Percentiles rank a stretch among this genome's conserved stretches.
Evolutionary conservation across 2,113 vertebrate species (phyloP).

Genomic region (Pseudopodoces humilis): DNA sequence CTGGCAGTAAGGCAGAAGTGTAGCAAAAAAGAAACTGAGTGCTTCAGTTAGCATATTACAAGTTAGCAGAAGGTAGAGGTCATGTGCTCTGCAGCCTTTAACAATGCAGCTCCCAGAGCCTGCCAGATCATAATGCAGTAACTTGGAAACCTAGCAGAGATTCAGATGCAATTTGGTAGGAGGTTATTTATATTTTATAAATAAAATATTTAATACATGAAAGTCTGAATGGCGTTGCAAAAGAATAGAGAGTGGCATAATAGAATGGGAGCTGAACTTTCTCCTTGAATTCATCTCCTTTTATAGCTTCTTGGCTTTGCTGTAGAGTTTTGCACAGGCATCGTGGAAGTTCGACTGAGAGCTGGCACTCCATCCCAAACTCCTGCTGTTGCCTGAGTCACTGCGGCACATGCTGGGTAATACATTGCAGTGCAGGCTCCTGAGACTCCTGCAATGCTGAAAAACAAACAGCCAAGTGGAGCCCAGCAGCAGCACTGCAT

Average conservation of each 20-base stretch:
- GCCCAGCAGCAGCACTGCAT: neutral
- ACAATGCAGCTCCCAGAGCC: neutral
- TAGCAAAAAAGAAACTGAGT: neutral
- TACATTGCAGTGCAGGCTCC: neutral
- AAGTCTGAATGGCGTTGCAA: neutral
- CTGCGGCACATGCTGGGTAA: constrained; percentile 12
- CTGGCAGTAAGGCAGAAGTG: neutral
- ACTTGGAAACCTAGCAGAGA: neutral
- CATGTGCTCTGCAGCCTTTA: neutral
- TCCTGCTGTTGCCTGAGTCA: constrained; percentile 48
- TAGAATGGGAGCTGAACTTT: neutral
- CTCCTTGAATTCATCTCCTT: neutral
- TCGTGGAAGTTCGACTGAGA: neutral
- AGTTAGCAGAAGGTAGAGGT: neutral
- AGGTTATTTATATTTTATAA: neutral
- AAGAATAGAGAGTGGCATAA: neutral
- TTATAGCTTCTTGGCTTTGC: constrained; percentile 36
- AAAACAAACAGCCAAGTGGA: neutral
- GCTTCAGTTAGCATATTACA: neutral
- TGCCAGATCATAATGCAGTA: neutral
- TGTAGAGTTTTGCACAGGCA: neutral
- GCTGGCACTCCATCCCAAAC: neutral
- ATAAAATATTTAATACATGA: neutral
- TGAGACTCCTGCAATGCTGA: constrained; percentile 27
- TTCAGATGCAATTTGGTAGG: neutral